Evolutionary conservation across 1,140 invertebrate species (phyloP), one percentile per base, ranked within the genome.

Genomic region (Coelopa frigida): DNA sequence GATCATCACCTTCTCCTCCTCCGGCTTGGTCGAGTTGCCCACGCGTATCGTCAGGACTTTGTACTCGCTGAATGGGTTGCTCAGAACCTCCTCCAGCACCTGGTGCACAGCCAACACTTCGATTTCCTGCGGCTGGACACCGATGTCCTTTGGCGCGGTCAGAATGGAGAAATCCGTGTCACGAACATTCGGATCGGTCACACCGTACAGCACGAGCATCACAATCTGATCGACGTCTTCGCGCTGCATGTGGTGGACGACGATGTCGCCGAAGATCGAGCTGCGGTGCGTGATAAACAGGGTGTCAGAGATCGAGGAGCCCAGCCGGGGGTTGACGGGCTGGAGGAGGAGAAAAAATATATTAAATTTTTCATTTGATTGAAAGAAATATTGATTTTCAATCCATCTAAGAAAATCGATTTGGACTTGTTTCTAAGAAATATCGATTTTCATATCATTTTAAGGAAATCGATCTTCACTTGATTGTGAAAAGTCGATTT

Each of bases 1-100:
- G 17, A 66, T 51, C 5, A 50, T 15, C 2, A 52, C 58, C 24
- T 65, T 66, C 1, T 55, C 20, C 0, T 41, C 40, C 11, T 20
- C 20, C 1, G 56, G 24, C n/a, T 42, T 53, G 3, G 46, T 45
- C 0, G 62, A 61, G 23, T 61, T 44, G 0, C 62, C 62, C 21
- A 59, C 62, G 12, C 62, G 56, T 39, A 66, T 66, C 27, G 62
- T 65, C 14, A 56, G 55, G 1, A 57, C 45, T 20, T 48, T 14
- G 15, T 53, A 66, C 14, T 62, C 52, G 12, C 41, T 60, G 7
- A 24, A 23, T 5, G 46, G 36, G 23, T 60, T 55, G 3, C 44
- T 21, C 10, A 65, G 42, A 6, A 65, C 58, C 38, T 62, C 54
- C 5, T 37, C 27, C 21, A 66, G 47, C n/a, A 61, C 57, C 3